Evolutionary conservation across 2,113 vertebrate species (phyloP).

Genomic region (Narcine bancroftii): DNA sequence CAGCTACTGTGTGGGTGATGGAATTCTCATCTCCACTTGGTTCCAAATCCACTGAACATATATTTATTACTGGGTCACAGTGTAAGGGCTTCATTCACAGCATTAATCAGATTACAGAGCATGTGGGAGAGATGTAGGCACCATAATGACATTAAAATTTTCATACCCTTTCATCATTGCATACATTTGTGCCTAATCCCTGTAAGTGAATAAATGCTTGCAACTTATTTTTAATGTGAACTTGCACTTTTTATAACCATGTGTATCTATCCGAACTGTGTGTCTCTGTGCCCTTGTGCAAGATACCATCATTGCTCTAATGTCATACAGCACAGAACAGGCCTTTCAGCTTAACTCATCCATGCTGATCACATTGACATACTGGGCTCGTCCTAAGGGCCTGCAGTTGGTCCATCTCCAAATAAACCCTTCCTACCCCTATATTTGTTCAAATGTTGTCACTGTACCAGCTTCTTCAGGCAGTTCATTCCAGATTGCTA

Average conservation of each 20-base stretch:
- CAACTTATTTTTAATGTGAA: not conserved
- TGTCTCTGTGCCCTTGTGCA: not conserved
- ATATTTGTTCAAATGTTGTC: too few relatives aligned
- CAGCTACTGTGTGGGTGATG: slow-evolving; percentile 6
- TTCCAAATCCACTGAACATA: not conserved
- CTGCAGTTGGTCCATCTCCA: too few relatives aligned
- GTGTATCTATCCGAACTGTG: too few relatives aligned
- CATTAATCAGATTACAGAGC: slow-evolving; percentile 16
- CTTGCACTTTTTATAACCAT: not conserved
- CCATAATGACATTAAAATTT: slow-evolving; percentile 10
- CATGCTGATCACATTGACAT: too few relatives aligned
- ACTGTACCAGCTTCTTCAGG: too few relatives aligned
- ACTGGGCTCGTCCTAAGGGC: too few relatives aligned
- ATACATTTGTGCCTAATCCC: not conserved
- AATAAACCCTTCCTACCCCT: too few relatives aligned
- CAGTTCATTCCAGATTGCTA: too few relatives aligned
- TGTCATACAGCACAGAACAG: too few relatives aligned
- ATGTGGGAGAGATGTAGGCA: not conserved
- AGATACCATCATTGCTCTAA: too few relatives aligned
- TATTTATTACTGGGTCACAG: slow-evolving; percentile 4
- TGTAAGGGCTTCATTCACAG: not conserved
- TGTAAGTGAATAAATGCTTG: not conserved
- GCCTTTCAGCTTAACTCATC: too few relatives aligned
- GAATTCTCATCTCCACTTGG: slow-evolving; percentile 29
- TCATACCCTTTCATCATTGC: slow-evolving; percentile 13